A percentile compares a stretch with the other conserved stretches of the same genome.
Evolutionary conservation across 23 tunicate species (phyloP).

Genomic region (Halocynthia roretzi): DNA sequence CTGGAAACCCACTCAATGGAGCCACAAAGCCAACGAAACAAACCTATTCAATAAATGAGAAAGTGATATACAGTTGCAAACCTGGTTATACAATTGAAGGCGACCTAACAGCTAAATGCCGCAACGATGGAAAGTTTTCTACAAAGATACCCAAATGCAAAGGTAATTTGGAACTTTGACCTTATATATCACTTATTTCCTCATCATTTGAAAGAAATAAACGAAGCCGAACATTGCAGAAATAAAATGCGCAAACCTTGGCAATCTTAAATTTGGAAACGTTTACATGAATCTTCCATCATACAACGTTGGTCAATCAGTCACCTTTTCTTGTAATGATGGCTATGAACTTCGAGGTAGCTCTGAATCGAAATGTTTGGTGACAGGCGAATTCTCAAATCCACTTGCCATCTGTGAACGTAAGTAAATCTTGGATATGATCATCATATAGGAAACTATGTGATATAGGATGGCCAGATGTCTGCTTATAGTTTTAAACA

Average conservation of each 20-base stretch:
- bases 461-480: too few species aligned
- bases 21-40: conserved; percentile 1
- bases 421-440: not conserved
- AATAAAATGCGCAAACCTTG: not conserved
- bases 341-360: conserved; percentile 23
- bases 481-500: too few species aligned
- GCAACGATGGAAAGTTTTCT: conserved; percentile 16
- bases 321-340: conserved; percentile 23
- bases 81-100: conserved; percentile 22
- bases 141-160: conserved; percentile 20
- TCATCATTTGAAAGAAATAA: too few species aligned
- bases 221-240: not conserved
- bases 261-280: conserved; percentile 15
- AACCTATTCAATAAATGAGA: conserved; percentile 1
- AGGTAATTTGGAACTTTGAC: conserved; percentile 6
- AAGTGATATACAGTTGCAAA: conserved; percentile 16
- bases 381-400: conserved; percentile 12
- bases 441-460: not conserved
- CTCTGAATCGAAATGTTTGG: conserved; percentile 18
- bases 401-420: conserved; percentile 14
- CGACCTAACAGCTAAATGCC: conserved; percentile 12
- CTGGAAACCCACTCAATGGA: conserved; percentile 18
- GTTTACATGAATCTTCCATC: conserved; percentile 10
- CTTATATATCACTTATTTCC: not conserved
- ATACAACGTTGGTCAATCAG: conserved; percentile 2